A percentile compares a stretch with the other conserved stretches of the same genome.
Conservation (phyloP, 53 echinoderm and acorn worm genomes). For the Antedon mediterranea region DNA sequence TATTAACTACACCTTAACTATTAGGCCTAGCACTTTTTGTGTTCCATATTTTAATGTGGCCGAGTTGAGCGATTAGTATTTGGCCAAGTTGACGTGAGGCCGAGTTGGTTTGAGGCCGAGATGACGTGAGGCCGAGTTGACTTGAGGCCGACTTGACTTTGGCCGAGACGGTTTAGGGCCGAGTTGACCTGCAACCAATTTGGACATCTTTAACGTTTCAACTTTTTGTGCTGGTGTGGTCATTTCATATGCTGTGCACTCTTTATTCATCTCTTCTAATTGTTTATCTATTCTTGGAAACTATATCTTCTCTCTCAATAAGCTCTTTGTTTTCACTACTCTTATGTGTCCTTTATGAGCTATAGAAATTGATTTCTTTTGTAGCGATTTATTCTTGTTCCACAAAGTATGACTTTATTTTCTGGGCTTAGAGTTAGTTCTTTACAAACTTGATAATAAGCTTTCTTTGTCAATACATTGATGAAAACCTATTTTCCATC, state of each 20-base stretch:
- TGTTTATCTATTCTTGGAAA: slow-evolving; percentile 39
- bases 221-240: slow-evolving; percentile 12
- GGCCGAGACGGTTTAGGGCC: no score
- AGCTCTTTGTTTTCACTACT: slow-evolving; percentile 34
- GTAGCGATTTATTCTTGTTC: slow-evolving; percentile 21
- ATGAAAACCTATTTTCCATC: slow-evolving; percentile 18
- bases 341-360: slow-evolving; percentile 64
- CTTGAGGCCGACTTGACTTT: no score
- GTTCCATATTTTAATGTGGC: no score
- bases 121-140: no score
- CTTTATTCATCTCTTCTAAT: slow-evolving; percentile 17
- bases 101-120: no score
- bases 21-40: no score
- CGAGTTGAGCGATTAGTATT: no score
- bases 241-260: slow-evolving; percentile 40
- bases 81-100: no score
- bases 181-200: no score
- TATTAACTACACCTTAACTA: no score
- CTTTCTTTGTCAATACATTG: not conserved
- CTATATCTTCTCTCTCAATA: slow-evolving; percentile 48
- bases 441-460: slow-evolving; percentile 19
- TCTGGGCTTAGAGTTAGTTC: slow-evolving; percentile 20
- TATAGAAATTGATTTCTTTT: slow-evolving; percentile 8
- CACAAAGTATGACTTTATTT: slow-evolving; percentile 29
- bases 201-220: slow-evolving; percentile 24